These are phyloP conservation scores for Vanessa tameamea DNA, from an alignment of 1,140 invertebrate species.

Conservation along the genomic window DNA sequence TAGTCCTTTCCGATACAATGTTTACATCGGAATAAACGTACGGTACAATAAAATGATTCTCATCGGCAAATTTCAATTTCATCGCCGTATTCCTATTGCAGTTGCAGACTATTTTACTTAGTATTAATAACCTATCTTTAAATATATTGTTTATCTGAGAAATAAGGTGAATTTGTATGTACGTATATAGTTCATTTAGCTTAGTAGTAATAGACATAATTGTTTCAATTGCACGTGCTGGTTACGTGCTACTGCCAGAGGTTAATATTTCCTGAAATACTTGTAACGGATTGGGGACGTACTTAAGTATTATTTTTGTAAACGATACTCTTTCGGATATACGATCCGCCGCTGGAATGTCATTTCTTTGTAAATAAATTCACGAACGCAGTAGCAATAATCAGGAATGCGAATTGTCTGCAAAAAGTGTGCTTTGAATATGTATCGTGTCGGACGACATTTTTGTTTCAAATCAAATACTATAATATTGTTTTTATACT, in stretches of 20 bases:
- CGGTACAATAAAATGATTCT: not conserved
- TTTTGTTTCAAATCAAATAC: conserved; percentile 12
- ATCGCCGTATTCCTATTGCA: not conserved
- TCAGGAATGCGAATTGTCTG: conserved; percentile 51
- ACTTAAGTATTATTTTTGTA: conserved; percentile 43
- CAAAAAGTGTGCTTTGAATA: conserved; percentile 42
- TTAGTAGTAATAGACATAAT: not conserved
- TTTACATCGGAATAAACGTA: too few relatives aligned
- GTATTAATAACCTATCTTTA: too few relatives aligned
- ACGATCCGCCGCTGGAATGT: conserved; percentile 59
- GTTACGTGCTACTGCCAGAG: not conserved
- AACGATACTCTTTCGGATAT: conserved; percentile 52
- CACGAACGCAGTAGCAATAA: conserved; percentile 50
- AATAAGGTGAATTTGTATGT: too few relatives aligned
- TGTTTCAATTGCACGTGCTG: not conserved
- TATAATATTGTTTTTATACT: not conserved
- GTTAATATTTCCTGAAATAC: conserved; percentile 20
- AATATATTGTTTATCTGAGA: too few relatives aligned
- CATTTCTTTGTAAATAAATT: conserved; percentile 60
- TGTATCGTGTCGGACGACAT: conserved; percentile 11
- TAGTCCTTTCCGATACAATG: not conserved
- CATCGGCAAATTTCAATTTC: not conserved
- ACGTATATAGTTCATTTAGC: too few relatives aligned
- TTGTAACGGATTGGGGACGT: conserved; percentile 14
- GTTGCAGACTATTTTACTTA: not conserved